A percentile compares a stretch with the other conserved stretches of the same genome.
Conservation (phyloP, 2,113 vertebrate species). For the Cochlearius cochlearius region DNA sequence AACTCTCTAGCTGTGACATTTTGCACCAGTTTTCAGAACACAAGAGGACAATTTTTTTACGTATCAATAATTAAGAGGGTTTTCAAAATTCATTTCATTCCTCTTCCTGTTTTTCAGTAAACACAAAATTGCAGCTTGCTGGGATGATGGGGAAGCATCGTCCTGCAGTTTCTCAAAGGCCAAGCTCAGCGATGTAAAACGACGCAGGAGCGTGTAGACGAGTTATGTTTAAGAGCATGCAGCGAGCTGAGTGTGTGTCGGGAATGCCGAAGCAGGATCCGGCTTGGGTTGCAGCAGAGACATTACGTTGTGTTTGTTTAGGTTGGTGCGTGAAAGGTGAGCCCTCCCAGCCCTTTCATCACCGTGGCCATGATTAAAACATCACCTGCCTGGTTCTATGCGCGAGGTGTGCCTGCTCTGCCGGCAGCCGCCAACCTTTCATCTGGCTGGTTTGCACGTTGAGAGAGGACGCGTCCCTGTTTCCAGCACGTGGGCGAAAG, state of each 20-base stretch:
- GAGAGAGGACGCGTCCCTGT: neutral
- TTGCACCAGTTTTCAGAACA: constrained; percentile 6
- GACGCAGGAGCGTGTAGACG: neutral
- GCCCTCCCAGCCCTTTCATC: constrained; percentile 1
- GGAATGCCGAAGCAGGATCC: constrained; percentile 18
- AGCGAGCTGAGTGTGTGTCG: neutral
- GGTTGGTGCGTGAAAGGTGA: constrained; percentile 8
- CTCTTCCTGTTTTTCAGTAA: neutral
- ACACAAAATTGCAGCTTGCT: neutral
- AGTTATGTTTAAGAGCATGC: neutral
- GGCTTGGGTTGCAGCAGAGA: neutral
- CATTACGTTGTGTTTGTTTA: neutral
- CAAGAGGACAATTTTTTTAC: neutral
- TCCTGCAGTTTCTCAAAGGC: neutral
- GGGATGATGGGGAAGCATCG: neutral
- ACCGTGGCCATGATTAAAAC: constrained; percentile 34
- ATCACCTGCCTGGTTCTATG: neutral
- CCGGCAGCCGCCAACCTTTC: constrained; percentile 44
- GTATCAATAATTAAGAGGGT: neutral
- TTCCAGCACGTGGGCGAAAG: constrained; percentile 32
- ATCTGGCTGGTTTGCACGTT: constrained; percentile 7
- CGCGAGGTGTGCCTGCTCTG: neutral
- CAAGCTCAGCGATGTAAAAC: neutral
- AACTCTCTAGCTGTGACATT: constrained; percentile 1
- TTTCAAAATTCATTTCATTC: neutral